A percentile compares a stretch with the other conserved stretches of the same genome.
Evolutionary conservation across 2,888 invertebrate genomes (phyloP).

Genomic region (Mythimna albipuncta): DNA sequence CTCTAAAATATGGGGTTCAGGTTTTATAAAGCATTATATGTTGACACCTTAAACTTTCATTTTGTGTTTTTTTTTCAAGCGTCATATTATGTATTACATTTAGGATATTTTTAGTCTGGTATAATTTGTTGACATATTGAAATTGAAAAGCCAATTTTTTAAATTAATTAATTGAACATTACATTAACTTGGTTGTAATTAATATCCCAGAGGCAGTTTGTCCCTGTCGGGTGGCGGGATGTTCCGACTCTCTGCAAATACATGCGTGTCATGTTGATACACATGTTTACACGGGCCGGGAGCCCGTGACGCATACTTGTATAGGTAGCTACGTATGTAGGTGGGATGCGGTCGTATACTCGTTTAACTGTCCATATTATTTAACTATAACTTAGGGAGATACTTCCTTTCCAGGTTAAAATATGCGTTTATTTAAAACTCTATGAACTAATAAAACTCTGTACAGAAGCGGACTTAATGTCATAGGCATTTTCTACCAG

Average conservation of each 20-base stretch:
- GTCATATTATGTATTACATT: too few species aligned
- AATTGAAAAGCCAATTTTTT: neutral
- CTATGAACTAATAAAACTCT: too few species aligned
- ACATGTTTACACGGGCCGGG: constrained; percentile 10
- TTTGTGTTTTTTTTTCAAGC: too few species aligned
- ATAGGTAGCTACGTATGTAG: neutral
- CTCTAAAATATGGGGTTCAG: too few species aligned
- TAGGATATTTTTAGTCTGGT: neutral
- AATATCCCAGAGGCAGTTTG: constrained; percentile 14
- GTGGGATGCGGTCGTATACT: neutral
- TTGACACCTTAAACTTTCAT: too few species aligned
- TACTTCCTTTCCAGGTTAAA: too few species aligned
- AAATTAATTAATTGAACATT: neutral
- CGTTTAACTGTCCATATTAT: neutral
- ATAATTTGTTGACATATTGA: neutral
- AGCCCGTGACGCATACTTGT: neutral
- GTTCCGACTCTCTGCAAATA: constrained; percentile 13
- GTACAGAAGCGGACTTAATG: too few species aligned
- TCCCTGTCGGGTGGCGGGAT: constrained; percentile 16
- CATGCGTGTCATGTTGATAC: constrained; percentile 26
- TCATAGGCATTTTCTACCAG: too few species aligned
- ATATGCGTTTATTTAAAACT: too few species aligned
- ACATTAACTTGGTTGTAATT: constrained; percentile 6
- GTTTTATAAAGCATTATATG: too few species aligned
- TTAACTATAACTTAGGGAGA: neutral